phyloP scores from a whole-genome alignment of 2,888 invertebrate species.

The Oconnorella tubifera region DNA sequence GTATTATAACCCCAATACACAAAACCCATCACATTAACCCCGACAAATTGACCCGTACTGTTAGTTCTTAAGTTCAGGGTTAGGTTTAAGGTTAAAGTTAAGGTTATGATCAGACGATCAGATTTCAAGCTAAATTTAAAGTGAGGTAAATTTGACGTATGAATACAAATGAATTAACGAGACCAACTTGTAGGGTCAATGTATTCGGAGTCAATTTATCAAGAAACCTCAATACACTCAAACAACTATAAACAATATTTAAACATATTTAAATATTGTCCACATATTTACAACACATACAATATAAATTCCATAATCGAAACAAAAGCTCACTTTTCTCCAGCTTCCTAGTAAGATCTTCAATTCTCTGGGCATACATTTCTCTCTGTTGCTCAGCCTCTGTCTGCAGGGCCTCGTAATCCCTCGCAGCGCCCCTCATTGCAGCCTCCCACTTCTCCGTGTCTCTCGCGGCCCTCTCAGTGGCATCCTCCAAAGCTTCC shows the following conservation, averaged over 20 bases:
- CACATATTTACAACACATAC: background rate
- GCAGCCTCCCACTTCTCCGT: background rate
- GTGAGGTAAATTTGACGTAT: too few species aligned
- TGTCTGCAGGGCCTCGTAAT: background rate
- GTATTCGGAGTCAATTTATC: too few species aligned
- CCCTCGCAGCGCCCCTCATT: background rate
- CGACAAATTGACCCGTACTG: too few species aligned
- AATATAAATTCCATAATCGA: background rate
- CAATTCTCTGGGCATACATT: slow-evolving; percentile 12
- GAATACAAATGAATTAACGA: too few species aligned
- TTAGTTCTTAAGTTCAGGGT: too few species aligned
- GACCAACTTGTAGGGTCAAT: too few species aligned
- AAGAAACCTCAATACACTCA: background rate
- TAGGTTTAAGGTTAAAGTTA: too few species aligned
- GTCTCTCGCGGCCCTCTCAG: background rate
- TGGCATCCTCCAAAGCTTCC: background rate
- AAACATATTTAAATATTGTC: background rate
- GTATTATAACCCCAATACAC: too few species aligned
- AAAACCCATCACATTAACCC: too few species aligned
- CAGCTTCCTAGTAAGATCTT: slow-evolving; percentile 5
- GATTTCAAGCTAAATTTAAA: too few species aligned
- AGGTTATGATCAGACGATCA: too few species aligned
- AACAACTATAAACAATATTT: background rate
- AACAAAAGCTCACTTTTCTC: slow-evolving; percentile 6
- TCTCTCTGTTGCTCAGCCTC: slow-evolving; percentile 6